phyloP scores from a whole-genome alignment of 2,113 vertebrate genomes.

The Trematomus loennbergii region DNA sequence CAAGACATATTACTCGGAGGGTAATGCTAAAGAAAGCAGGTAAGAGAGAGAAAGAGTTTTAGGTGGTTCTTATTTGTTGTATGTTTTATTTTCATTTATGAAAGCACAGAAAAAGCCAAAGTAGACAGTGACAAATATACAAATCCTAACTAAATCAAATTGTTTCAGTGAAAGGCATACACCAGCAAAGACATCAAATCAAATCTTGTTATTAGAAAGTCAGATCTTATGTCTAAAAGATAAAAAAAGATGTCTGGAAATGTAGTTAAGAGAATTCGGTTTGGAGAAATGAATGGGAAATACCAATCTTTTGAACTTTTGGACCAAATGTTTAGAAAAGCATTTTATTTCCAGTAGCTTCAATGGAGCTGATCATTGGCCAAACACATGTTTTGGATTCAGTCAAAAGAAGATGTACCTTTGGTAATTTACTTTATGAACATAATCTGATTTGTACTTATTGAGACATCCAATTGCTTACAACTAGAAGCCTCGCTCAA shows the following conservation, averaged over 20 bases:
- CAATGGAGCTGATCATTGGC: background rate
- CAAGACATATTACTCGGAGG: constrained; percentile 39
- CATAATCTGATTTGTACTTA: background rate
- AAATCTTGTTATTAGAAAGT: background rate
- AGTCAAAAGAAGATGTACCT: background rate
- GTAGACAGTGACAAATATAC: background rate
- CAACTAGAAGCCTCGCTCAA: background rate
- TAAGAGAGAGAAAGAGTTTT: constrained; percentile 12
- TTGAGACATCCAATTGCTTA: background rate
- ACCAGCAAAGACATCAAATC: background rate
- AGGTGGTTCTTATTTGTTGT: background rate
- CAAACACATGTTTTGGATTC: background rate
- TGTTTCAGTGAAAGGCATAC: background rate
- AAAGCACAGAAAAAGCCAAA: background rate
- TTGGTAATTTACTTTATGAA: background rate
- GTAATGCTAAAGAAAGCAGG: constrained; percentile 8
- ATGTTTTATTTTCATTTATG: background rate
- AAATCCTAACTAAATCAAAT: background rate
- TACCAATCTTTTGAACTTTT: background rate
- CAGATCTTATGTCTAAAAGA: no score
- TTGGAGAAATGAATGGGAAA: background rate
- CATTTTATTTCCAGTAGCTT: background rate
- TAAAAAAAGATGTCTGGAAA: background rate
- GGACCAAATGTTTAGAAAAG: background rate
- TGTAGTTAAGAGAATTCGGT: background rate